Base-by-base conservation (phyloP, 2,113 vertebrate species). In the Trichomycterus rosablanca region DNA sequence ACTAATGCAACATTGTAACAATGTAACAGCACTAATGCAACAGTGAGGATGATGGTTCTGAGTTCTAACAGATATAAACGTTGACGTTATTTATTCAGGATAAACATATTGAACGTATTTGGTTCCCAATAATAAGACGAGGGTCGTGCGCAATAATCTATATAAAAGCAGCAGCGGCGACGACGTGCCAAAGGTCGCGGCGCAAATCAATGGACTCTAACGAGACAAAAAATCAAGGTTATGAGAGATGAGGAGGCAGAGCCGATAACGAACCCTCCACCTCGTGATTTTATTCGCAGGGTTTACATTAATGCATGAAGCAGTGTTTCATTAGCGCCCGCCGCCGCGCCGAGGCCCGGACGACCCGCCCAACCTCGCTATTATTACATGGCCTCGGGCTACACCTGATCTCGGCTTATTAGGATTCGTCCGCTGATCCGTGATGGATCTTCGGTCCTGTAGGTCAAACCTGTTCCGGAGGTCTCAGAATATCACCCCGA, bases 231-330 rank as follows among this genome's bases (percentile, higher is more conserved):
- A 40, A 40, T n/a, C n/a, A 40, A 39, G 20, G 40, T 70, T 59
- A 49, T 18, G 56, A 64, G 52, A 55, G 28, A 63, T 23, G 14
- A 26, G 20, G 20, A 12, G 18, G 28, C 61, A 39, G 52, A 30
- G 50, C 40, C 34, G 46, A 24, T 48, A 63, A 40, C 15, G 12
- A 40, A 40, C 12, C 15, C 11, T 5, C 12, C n/a, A n/a, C 11
- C 1, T 40, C n/a, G 37, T n/a, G 37, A 40, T n/a, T 40, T n/a
- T n/a, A n/a, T 40, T 14, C n/a, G 11, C 37, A 40, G 37, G 37
- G 12, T 40, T 40, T 40, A 40, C 37, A 40, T 40, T 40, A 40
- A 40, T 40, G 37, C 37, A 40, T 40, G 37, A 40, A 40, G 37
- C 37, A 14, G 37, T n/a, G 12, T 40, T 40, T 40, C 37, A 40